Evolutionary conservation across 2,888 invertebrate genomes (phyloP).

Genomic region (Epicampocera succincta): DNA sequence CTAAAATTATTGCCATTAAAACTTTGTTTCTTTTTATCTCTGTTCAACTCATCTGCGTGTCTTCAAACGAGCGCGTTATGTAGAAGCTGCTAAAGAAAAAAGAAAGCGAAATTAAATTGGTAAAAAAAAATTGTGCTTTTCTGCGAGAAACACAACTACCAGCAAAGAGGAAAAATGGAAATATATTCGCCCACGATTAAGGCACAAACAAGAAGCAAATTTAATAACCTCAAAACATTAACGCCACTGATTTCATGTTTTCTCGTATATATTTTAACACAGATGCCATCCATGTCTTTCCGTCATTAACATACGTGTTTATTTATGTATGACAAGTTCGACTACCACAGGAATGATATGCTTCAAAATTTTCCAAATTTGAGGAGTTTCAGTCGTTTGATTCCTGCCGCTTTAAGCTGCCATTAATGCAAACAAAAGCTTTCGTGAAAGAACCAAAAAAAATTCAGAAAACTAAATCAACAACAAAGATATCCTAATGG

Average conservation of each 20-base stretch:
- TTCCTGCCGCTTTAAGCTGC: slow-evolving; percentile 2
- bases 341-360: no score
- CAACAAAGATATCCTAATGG: slow-evolving; percentile 39
- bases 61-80: slow-evolving; percentile 31
- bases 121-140: slow-evolving; percentile 15
- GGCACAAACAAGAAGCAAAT: slow-evolving; percentile 44
- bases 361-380: background rate
- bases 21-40: slow-evolving; percentile 60
- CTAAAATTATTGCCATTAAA: slow-evolving; percentile 65
- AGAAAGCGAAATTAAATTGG: slow-evolving; percentile 34
- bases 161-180: slow-evolving; percentile 4
- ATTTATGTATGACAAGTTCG: background rate
- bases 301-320: slow-evolving; percentile 34
- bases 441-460: slow-evolving; percentile 3
- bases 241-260: slow-evolving; percentile 60
- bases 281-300: slow-evolving; percentile 36
- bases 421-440: background rate
- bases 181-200: slow-evolving; percentile 42
- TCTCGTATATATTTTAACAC: slow-evolving; percentile 37
- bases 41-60: slow-evolving; percentile 47
- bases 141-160: slow-evolving; percentile 17
- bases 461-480: slow-evolving; percentile 23
- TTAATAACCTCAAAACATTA: slow-evolving; percentile 62
- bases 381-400: background rate
- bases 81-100: slow-evolving; percentile 57